These are phyloP conservation scores for Callipepla californica DNA, from an alignment of 2,113 vertebrate species.

Conservation along the genomic window DNA sequence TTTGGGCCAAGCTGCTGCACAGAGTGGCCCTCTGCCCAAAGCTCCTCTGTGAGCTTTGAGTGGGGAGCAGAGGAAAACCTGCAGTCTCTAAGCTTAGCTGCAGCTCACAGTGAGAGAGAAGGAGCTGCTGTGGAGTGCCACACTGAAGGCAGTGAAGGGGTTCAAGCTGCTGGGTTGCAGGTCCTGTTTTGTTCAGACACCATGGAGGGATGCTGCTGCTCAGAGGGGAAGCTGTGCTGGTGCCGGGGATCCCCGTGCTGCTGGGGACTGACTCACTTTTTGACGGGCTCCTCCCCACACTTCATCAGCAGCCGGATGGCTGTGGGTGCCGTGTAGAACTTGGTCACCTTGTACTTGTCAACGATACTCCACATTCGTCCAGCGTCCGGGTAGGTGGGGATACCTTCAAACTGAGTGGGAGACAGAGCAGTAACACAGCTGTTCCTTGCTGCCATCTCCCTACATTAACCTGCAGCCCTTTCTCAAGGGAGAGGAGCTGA, in stretches of 20 bases:
- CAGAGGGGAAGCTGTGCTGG: background rate
- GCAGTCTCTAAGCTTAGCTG: background rate
- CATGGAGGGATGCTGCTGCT: background rate
- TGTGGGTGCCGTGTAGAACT: conserved; percentile 98
- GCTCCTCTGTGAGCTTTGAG: background rate
- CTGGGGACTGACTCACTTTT: conserved; percentile 80
- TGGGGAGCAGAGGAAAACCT: background rate
- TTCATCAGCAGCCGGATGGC: conserved; percentile 98
- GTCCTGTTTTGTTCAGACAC: background rate
- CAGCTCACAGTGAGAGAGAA: background rate
- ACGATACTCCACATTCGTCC: conserved; percentile 92
- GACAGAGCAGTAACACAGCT: conserved; percentile 29
- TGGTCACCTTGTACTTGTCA: conserved; percentile 95
- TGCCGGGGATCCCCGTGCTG: fast-evolving
- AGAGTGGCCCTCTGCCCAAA: background rate
- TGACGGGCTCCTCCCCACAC: conserved; percentile 91
- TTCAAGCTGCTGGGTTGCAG: background rate
- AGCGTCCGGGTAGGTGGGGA: conserved; percentile 92
- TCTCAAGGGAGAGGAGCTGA: background rate
- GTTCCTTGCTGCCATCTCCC: background rate
- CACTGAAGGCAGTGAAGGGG: background rate
- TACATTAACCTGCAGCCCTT: background rate
- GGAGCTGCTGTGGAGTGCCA: background rate
- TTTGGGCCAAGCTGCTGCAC: background rate
- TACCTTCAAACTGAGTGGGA: conserved; percentile 92